Evolutionary conservation across 1,140 invertebrate species (phyloP), one percentile per base, ranked within the genome.

Genomic region (Pseudomyrmex concolor): DNA sequence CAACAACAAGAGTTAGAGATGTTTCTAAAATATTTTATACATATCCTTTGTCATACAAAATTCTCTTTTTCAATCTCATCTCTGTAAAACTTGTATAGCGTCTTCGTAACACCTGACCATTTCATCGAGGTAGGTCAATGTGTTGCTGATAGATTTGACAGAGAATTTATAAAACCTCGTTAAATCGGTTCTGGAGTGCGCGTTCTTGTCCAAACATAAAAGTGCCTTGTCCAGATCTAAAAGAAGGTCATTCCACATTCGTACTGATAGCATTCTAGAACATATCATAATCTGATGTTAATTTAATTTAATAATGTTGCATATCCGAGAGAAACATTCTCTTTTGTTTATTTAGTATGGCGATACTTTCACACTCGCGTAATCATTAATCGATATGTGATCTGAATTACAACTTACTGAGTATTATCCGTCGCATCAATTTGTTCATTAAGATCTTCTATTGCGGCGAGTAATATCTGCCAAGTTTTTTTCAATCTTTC

Each of bases 101-200:
- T 64, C 57, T 22, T 91, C 70, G 2, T 90, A 93, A 83, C 93
- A 94, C 9, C 84, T 73, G 25, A 85, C 13, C 17, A 93, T 87
- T 66, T 92, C 85, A 0, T 85, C 83, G 15, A 94, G 83, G 54
- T 91, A 87, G 4, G 68, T 77, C 59, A 59, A 68, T 9, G 89
- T 85, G 10, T 85, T 72, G 10, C 76, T 55, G 1, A 63, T 54
- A 45, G 84, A 71, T 66, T 90, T 55, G 84, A 95, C 19, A 82
- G 95, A 66, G 93, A 95, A 91, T 93, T 94, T 90, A 92, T 95
- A 15, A 95, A 96, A 93, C 91, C 94, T 90, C 89, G 91, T 67
- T 89, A 94, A 86, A 91, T 96, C 90, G 88, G 96, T 92, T 96
- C 95, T 95, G 93, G 96, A 92, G 48, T 71, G 71, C 15, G 77